phyloP scores from a whole-genome alignment of 2,888 invertebrate species.

The Cyclophora albipunctata region DNA sequence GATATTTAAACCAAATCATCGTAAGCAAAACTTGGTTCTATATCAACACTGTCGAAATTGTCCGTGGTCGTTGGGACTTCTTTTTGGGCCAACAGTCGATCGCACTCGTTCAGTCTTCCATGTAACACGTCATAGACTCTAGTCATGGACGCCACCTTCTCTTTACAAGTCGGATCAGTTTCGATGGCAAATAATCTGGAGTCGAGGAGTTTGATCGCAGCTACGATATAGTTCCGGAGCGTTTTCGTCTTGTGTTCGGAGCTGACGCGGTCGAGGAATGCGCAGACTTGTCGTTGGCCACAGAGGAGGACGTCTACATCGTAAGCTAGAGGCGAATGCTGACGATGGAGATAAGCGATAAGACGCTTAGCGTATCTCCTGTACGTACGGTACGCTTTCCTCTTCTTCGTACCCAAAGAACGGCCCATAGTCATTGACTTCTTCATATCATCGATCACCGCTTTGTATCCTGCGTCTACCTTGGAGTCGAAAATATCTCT shows the following conservation, averaged over 20 bases:
- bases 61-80: slow-evolving; percentile 38
- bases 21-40: slow-evolving; percentile 56
- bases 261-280: slow-evolving; percentile 63
- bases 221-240: slow-evolving; percentile 66
- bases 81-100: slow-evolving; percentile 56
- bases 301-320: slow-evolving; percentile 68
- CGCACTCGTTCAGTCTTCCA: slow-evolving; percentile 60
- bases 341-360: slow-evolving; percentile 64
- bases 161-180: slow-evolving; percentile 66
- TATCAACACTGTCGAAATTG: slow-evolving; percentile 49
- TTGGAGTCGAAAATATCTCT: slow-evolving; percentile 69
- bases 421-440: slow-evolving; percentile 72
- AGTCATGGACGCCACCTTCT: slow-evolving; percentile 69
- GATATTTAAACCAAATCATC: slow-evolving; percentile 47
- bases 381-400: slow-evolving; percentile 68
- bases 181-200: slow-evolving; percentile 69
- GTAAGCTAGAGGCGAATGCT: slow-evolving; percentile 68
- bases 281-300: slow-evolving; percentile 65
- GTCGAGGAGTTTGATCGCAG: slow-evolving; percentile 66
- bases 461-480: slow-evolving; percentile 72
- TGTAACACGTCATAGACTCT: slow-evolving; percentile 66
- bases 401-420: slow-evolving; percentile 59
- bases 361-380: slow-evolving; percentile 66
- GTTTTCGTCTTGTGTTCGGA: slow-evolving; percentile 69
- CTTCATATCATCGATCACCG: slow-evolving; percentile 72